phyloP scores from a whole-genome alignment of 1,140 invertebrate genomes.

The Eumaeus atala region DNA sequence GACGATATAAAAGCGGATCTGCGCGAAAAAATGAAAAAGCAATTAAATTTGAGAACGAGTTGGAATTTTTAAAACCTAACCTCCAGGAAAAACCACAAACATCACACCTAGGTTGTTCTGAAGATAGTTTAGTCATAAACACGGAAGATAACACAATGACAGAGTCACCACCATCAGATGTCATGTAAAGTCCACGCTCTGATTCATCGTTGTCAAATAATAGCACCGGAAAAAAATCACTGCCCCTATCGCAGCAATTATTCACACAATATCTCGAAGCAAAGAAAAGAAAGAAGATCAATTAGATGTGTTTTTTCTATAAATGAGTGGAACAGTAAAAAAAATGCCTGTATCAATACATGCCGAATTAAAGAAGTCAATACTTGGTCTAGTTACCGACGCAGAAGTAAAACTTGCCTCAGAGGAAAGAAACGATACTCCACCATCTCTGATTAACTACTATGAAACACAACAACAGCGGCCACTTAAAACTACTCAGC shows the following conservation, averaged over 20 bases:
- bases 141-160: neutral
- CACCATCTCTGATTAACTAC: neutral
- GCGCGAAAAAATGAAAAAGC: constrained; percentile 8
- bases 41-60: constrained; percentile 14
- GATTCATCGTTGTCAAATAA: constrained; percentile 9
- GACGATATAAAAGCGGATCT: constrained; percentile 7
- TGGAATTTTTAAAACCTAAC: constrained; percentile 13
- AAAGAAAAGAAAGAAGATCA: constrained; percentile 12
- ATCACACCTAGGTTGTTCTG: constrained; percentile 6
- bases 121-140: constrained; percentile 8
- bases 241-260: constrained; percentile 4
- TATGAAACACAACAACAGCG: constrained; percentile 11
- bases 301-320: constrained; percentile 9
- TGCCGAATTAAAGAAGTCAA: constrained; percentile 6
- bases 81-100: constrained; percentile 8
- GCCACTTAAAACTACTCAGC: constrained; percentile 6
- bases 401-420: constrained; percentile 12
- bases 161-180: constrained; percentile 2
- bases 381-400: constrained; percentile 6
- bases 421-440: constrained; percentile 3
- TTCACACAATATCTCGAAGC: constrained; percentile 9
- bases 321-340: constrained; percentile 10
- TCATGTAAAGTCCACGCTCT: constrained; percentile 1
- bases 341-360: constrained; percentile 9
- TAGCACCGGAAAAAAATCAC: neutral